Conservation (phyloP, 2,888 invertebrate species). For the Monoplex corrugatus region DNA sequence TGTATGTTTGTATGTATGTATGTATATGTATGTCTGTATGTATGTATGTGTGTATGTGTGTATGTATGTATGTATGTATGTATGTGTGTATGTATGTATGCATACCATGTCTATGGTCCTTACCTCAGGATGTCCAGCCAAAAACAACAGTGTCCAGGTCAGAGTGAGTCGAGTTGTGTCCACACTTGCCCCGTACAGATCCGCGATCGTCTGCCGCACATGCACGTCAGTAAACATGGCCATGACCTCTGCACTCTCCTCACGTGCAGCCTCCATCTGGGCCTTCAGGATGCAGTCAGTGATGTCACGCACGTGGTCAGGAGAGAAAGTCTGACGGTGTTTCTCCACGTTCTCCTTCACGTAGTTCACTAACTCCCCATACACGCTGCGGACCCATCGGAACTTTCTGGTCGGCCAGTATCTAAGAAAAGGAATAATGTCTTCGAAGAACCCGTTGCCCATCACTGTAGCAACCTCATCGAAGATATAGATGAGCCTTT, state of each 20-base stretch:
- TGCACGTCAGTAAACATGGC: conserved; percentile 51
- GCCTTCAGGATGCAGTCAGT: conserved; percentile 56
- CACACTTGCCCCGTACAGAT: conserved; percentile 56
- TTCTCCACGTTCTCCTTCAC: conserved; percentile 13
- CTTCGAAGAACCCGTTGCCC: conserved; percentile 50
- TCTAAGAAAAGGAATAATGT: conserved; percentile 46
- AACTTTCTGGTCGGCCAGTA: conserved; percentile 42
- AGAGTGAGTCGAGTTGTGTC: conserved; percentile 58
- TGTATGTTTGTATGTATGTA: too few species aligned
- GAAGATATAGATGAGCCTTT: not conserved
- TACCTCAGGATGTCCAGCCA: conserved; percentile 56
- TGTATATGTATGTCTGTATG: too few species aligned
- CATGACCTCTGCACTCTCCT: conserved; percentile 50
- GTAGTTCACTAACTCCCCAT: not conserved
- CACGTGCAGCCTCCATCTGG: conserved; percentile 49
- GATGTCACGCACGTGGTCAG: conserved; percentile 51
- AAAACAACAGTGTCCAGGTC: conserved; percentile 53
- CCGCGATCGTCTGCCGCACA: conserved; percentile 42
- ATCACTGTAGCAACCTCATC: not conserved
- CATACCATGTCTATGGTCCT: too few species aligned
- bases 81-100: not conserved
- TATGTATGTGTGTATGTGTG: not conserved
- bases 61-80: not conserved
- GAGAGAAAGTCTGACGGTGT: conserved; percentile 51
- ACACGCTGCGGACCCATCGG: not conserved